Evolutionary conservation across 2,888 invertebrate genomes (phyloP).

Genomic region (Rhagonycha lutea): DNA sequence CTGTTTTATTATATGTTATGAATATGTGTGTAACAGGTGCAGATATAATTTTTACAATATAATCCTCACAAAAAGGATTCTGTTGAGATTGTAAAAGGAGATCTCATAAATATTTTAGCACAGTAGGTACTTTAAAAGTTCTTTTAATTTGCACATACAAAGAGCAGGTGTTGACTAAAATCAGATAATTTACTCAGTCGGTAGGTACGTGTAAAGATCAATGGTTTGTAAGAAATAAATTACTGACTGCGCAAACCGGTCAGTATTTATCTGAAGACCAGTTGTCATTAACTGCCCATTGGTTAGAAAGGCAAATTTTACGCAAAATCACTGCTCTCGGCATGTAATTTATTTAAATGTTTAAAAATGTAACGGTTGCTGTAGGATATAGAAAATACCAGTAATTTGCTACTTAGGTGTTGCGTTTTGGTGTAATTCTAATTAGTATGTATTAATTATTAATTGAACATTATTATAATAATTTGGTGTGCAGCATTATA

Average conservation of each 20-base stretch:
- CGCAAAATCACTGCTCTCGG: background rate
- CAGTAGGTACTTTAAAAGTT: background rate
- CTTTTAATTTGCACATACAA: slow-evolving; percentile 11
- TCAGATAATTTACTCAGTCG: slow-evolving; percentile 5
- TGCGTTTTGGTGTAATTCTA: background rate
- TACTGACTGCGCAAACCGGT: background rate
- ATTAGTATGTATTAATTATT: slow-evolving; percentile 10
- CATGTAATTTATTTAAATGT: background rate
- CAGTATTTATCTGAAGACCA: background rate
- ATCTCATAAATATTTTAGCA: background rate
- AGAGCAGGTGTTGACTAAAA: slow-evolving; percentile 7
- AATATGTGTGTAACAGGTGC: background rate
- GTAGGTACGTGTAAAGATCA: background rate
- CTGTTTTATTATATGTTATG: background rate
- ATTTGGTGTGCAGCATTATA: slow-evolving; percentile 11
- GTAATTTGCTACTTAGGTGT: background rate
- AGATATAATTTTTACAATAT: background rate
- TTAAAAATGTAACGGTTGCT: background rate
- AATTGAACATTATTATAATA: slow-evolving; percentile 11
- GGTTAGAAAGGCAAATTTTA: background rate
- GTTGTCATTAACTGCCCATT: background rate
- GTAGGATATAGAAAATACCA: background rate
- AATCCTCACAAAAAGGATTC: background rate
- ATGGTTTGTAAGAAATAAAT: background rate
- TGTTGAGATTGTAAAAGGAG: background rate